Base-by-base conservation (phyloP, 1,140 invertebrate species). In the Globodera ellingtonae region DNA sequence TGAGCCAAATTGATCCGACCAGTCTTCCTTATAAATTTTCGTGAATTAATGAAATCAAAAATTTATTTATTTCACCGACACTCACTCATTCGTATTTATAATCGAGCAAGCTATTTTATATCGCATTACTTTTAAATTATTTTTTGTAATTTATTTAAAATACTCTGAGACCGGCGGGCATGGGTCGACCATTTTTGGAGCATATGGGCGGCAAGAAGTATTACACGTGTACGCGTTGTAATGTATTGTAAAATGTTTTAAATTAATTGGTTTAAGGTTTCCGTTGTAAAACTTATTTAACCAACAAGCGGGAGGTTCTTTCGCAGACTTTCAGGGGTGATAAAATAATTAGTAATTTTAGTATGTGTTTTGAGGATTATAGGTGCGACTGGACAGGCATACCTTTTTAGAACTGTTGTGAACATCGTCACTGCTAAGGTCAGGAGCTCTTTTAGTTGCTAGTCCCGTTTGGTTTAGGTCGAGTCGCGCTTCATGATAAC, bases 341-440 rank as follows among this genome's bases (percentile, higher is more conserved):
- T 59, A 21, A 13, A 13, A 15, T 46, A 4, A 13, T 62, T 56
- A 15, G 46, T 75, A 47, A n/a, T 15, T 44, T 81, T 1, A 6
- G 0, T 50, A 65, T 65, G 8, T 15, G 9, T 10, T 46, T 72
- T 72, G 24, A 9, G 7, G n/a, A 21, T 79, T 87, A 35, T 8
- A 86, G 85, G 85, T 52, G 80, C 87, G 9, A 89, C 85, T 3
- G 85, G 85, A n/a, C 75, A 75, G 8, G 85, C 85, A 3, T 89
- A 77, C 21, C 79, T 86, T 5, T 89, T 89, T 50, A 21, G 78
- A 18, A 81, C 44, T 18, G 85, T 86, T 44, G 88, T 87, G 59
- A 86, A 86, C 71, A 78, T 86, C 18, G 59, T 72, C 35, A 71
- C 67, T 6, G 72, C 78, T 18, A 81, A 84, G 47, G 75, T 77